Percentiles rank a stretch among this genome's conserved stretches.
These are phyloP conservation scores for Escarpia spicata DNA, from an alignment of 2,888 invertebrate genomes.

Conservation along the genomic window DNA sequence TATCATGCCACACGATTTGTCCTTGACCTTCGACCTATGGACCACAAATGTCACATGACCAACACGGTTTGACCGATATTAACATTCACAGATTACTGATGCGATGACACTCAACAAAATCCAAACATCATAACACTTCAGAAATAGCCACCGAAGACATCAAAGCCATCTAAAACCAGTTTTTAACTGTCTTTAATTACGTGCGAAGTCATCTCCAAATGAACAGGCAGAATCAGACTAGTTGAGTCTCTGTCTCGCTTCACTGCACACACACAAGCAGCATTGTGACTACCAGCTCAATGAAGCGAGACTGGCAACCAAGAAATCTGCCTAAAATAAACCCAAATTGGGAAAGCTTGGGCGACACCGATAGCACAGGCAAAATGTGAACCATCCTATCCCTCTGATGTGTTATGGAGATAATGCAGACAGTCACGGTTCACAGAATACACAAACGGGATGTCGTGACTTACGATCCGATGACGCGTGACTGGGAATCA, in stretches of 20 bases:
- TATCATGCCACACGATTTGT: not conserved
- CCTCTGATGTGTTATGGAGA: not conserved
- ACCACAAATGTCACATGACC: not conserved
- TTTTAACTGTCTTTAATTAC: not conserved
- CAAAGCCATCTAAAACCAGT: not conserved
- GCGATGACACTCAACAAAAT: not conserved
- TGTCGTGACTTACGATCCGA: not conserved
- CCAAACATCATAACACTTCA: not conserved
- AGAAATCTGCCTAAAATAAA: not conserved
- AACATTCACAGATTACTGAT: not conserved
- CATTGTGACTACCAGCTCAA: not conserved
- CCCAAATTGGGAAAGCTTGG: not conserved
- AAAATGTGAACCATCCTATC: not conserved
- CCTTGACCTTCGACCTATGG: not conserved
- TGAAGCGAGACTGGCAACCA: not conserved
- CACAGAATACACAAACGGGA: not conserved
- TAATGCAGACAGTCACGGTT: not conserved
- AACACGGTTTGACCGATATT: not conserved
- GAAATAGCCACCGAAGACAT: not conserved
- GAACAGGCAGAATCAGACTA: not conserved
- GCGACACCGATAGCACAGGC: not conserved
- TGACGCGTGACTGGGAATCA: not conserved
- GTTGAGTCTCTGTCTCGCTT: not conserved
- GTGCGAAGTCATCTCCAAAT: not conserved
- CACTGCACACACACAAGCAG: not conserved